Conservation (phyloP, 2,888 invertebrate species). For the Myopa tessellatipennis region DNA sequence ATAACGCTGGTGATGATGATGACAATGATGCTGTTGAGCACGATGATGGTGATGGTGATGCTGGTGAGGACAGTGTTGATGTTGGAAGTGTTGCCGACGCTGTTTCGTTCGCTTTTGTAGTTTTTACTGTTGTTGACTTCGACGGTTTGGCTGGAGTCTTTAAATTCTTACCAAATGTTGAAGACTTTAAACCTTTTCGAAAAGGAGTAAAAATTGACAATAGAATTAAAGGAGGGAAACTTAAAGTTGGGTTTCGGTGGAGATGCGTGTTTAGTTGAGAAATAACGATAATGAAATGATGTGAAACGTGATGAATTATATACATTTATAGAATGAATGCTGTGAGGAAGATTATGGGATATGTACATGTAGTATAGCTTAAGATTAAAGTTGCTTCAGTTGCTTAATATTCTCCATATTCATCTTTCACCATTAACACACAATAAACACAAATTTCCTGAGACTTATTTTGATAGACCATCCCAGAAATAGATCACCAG, state of each 20-base stretch:
- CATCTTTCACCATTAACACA: no score
- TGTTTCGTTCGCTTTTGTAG: conserved; percentile 46
- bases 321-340: not conserved
- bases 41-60: conserved; percentile 44
- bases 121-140: conserved; percentile 41
- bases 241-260: not conserved
- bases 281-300: not conserved
- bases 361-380: no score
- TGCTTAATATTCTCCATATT: no score
- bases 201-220: conserved; percentile 29
- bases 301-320: not conserved
- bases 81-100: conserved; percentile 43
- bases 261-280: not conserved
- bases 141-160: conserved; percentile 53
- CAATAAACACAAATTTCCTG: no score
- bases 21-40: conserved; percentile 42
- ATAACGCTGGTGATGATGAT: conserved; percentile 28
- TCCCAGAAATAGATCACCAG: no score
- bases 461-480: no score
- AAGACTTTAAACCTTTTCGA: conserved; percentile 59
- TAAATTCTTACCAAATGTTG: conserved; percentile 64
- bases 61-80: conserved; percentile 44
- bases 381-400: no score
- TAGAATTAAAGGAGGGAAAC: not conserved
- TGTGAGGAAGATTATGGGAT: no score